Conservation (phyloP, 2,797 vertebrate species). For the Linurgus olivaceus region DNA sequence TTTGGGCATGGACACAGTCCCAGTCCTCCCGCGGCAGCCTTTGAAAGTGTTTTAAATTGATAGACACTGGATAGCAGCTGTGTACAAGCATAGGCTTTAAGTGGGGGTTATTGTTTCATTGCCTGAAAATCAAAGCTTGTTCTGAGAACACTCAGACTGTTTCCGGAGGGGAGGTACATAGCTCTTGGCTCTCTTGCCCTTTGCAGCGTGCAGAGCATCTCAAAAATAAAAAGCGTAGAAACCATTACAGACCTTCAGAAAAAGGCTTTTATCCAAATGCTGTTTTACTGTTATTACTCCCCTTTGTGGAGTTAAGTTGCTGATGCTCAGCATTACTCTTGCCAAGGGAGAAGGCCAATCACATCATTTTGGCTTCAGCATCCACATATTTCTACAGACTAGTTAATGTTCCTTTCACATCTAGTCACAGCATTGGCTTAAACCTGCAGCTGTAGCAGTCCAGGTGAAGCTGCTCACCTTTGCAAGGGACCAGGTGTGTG, state of each 20-base stretch:
- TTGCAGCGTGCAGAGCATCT: background rate
- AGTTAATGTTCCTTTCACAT: background rate
- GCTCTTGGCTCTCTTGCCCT: background rate
- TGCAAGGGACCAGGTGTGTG: background rate
- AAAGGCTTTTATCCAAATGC: background rate
- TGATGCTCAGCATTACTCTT: background rate
- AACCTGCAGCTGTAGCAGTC: background rate
- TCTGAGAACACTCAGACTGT: background rate
- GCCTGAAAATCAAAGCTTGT: background rate
- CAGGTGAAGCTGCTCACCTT: background rate
- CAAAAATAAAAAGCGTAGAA: background rate
- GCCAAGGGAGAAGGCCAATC: background rate
- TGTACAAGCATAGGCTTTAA: background rate
- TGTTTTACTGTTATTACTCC: background rate
- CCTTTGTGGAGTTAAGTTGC: background rate
- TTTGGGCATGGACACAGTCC: background rate
- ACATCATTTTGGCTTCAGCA: background rate
- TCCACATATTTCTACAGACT: background rate
- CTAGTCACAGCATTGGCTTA: background rate
- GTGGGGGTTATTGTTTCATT: background rate
- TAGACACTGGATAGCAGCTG: background rate
- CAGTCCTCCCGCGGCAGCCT: background rate
- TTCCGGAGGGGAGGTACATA: accelerated
- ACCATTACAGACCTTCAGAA: background rate
- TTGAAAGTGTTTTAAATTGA: slow-evolving; percentile 24